A percentile compares a stretch with the other conserved stretches of the same genome.
phyloP scores from a whole-genome alignment of 2,113 vertebrate genomes.

The Platichthys stellatus region DNA sequence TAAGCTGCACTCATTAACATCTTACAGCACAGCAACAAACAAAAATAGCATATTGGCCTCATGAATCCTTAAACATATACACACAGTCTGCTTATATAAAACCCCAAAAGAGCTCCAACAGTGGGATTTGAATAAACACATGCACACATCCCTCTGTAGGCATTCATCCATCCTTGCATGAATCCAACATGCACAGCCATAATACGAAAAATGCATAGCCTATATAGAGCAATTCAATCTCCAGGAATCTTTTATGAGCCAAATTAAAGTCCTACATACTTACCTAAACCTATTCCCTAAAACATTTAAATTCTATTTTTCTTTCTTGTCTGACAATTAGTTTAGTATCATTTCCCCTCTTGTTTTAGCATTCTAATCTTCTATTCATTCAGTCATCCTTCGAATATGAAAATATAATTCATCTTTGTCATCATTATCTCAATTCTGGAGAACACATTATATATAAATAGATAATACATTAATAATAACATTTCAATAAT shows the following conservation, averaged over 20 bases:
- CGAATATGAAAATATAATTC: no score
- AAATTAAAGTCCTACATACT: background rate
- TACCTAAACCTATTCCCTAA: no score
- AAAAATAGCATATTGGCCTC: background rate
- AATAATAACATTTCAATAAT: no score
- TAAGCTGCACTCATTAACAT: background rate
- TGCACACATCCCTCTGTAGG: background rate
- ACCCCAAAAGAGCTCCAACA: background rate
- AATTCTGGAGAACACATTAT: no score
- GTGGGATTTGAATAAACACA: background rate
- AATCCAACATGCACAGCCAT: background rate
- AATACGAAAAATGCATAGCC: background rate
- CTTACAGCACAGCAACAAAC: background rate
- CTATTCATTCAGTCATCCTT: no score
- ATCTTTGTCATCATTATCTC: no score
- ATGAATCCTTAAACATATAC: conserved; percentile 24
- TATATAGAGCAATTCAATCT: background rate
- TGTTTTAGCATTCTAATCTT: no score
- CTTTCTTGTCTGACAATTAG: no score
- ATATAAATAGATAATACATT: no score
- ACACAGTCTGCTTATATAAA: background rate
- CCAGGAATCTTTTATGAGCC: background rate
- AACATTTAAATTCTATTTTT: no score
- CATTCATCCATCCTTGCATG: background rate
- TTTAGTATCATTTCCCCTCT: background rate